These are phyloP conservation scores for Palythoa caribaeorum DNA, from an alignment of 92 coral and sea anemone genomes.

Conservation along the genomic window DNA sequence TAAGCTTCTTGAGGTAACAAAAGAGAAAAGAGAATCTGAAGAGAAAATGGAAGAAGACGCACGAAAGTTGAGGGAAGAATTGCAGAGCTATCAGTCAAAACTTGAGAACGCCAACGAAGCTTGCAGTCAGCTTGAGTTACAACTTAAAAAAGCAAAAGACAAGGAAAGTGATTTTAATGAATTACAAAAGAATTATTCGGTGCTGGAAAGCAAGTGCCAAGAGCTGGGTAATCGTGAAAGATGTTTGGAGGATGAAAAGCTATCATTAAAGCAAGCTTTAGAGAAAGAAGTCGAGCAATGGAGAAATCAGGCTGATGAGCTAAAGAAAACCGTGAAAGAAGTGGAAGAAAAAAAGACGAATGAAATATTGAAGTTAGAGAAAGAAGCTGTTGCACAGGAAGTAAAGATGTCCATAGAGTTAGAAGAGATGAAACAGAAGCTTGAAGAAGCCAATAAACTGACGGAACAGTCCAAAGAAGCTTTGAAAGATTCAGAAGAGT, in stretches of 20 bases:
- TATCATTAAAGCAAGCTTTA: not conserved
- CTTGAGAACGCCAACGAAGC: conserved; percentile 63
- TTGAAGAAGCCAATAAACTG: conserved; percentile 46
- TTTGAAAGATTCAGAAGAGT: conserved; percentile 42
- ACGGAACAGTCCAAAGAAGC: conserved; percentile 47
- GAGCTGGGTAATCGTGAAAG: conserved; percentile 45
- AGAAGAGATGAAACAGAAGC: conserved; percentile 47
- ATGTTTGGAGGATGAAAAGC: conserved; percentile 34
- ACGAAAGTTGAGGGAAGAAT: conserved; percentile 66
- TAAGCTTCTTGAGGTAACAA: conserved; percentile 75
- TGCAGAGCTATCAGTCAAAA: conserved; percentile 56
- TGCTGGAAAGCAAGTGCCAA: conserved; percentile 40
- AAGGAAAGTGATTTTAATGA: conserved; percentile 37
- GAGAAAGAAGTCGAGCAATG: conserved; percentile 37
- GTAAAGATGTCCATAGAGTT: conserved; percentile 41
- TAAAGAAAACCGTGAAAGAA: conserved; percentile 36
- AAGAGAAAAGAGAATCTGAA: conserved; percentile 65
- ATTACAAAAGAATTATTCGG: conserved; percentile 22
- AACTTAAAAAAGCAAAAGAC: conserved; percentile 53
- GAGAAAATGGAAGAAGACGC: conserved; percentile 66
- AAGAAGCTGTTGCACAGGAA: conserved; percentile 39
- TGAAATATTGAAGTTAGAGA: conserved; percentile 32
- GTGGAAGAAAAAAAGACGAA: conserved; percentile 24
- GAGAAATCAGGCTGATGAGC: conserved; percentile 44
- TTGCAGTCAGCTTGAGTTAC: conserved; percentile 51